Base-by-base conservation (phyloP, 2,888 invertebrate genomes). In the Mechanitis messenoides region DNA sequence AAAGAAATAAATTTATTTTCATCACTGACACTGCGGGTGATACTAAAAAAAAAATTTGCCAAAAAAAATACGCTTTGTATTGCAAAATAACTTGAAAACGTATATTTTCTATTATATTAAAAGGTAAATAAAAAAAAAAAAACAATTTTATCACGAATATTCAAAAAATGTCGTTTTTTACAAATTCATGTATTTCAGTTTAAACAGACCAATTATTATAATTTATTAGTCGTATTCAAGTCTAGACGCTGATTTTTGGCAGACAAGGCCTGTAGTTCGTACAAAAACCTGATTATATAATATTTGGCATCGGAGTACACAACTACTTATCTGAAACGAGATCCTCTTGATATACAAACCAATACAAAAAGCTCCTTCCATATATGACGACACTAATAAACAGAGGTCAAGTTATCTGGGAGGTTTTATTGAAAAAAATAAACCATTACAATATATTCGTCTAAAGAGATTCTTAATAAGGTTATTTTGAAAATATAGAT, bases 191-290 rank as follows among this genome's bases (percentile, higher is more conserved):
- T 42, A 42, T 42, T 42, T 35, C 9, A 42, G 9, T 42, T 42
- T 42, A 42, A 42, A 42, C 9, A 42, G 42, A 7, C 6, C 9
- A 70, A 72, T 73, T 72, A 79, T 78, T 78, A 83, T 80, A 81
- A 81, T 77, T 78, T 79, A 81, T 78, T 66, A 66, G 71, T 79
- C 78, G 80, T 78, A 77, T 69, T 65, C 68, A 65, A 63, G 81
- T 80, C 81, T 82, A 82, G 81, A 82, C 85, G 69, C 72, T 73
- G 78, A 81, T 81, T 84, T 83, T 85, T 84, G 84, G 84, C 83
- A 84, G 78, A 79, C 80, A 81, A 82, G 82, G 78, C 75, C 76
- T 74, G 70, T 47, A 55, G 53, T 58, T 61, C 55, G 63, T 63
- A 59, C 61, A 59, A 47, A 58, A 33, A 45, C 53, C 35, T 20